Percentiles rank a stretch among this genome's conserved stretches.
Evolutionary conservation across 1,140 invertebrate species (phyloP).

Genomic region (Conus ventricosus): DNA sequence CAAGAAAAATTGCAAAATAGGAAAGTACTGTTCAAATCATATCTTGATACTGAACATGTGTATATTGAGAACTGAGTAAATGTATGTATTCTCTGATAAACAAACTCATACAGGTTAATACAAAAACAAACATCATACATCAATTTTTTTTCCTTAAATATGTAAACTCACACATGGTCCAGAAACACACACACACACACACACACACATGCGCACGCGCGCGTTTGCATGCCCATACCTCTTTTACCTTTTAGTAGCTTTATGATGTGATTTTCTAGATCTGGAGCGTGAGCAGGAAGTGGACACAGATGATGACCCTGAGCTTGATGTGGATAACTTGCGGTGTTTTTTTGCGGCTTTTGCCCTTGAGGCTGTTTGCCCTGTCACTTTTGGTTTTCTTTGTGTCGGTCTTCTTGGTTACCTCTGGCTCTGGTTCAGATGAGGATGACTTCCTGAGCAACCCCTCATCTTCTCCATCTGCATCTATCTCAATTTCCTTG

Average conservation of each 20-base stretch:
- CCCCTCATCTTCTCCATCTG: conserved; percentile 30
- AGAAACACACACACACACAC: too few relatives aligned
- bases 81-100: too few relatives aligned
- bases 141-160: too few relatives aligned
- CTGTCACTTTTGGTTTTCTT: conserved; percentile 29
- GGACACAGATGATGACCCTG: conserved; percentile 40
- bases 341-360: neutral
- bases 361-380: neutral
- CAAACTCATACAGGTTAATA: too few relatives aligned
- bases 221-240: neutral
- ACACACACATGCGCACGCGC: neutral
- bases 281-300: conserved; percentile 34
- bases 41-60: too few relatives aligned
- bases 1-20: too few relatives aligned
- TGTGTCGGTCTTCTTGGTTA: neutral
- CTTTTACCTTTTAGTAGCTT: conserved; percentile 38
- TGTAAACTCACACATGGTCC: too few relatives aligned
- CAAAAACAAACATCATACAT: too few relatives aligned
- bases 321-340: conserved; percentile 35
- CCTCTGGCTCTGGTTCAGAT: conserved; percentile 18
- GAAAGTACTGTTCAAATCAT: too few relatives aligned
- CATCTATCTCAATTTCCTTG: conserved; percentile 38
- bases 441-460: conserved; percentile 26
- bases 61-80: too few relatives aligned
- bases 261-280: neutral